Percentiles rank a stretch among this genome's conserved stretches.
Conservation (phyloP, 35 echinoderm and acorn worm species). For the Apostichopus japonicus region DNA sequence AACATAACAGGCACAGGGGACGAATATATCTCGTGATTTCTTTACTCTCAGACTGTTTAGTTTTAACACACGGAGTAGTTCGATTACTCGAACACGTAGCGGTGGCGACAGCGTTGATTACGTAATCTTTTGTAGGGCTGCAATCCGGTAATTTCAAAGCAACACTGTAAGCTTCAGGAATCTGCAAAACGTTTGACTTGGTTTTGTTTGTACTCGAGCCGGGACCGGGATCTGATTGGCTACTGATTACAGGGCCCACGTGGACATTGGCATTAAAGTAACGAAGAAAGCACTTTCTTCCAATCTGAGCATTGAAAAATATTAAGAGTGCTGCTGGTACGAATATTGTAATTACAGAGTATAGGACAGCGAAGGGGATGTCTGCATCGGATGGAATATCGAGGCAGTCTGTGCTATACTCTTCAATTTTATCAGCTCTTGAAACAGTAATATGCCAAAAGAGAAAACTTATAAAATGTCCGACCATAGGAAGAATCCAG, state of each 20-base stretch:
- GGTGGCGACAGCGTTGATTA: too few species aligned
- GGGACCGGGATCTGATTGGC: too few species aligned
- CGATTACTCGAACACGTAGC: too few species aligned
- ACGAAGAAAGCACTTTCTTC: background rate
- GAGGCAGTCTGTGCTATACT: slow-evolving; percentile 23
- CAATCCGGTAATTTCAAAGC: too few species aligned
- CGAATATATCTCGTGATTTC: slow-evolving; percentile 23
- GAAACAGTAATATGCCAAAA: background rate
- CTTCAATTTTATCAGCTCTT: background rate
- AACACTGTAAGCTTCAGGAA: too few species aligned
- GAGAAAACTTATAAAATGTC: slow-evolving; percentile 38
- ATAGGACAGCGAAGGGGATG: slow-evolving; percentile 18
- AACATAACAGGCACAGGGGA: slow-evolving; percentile 6
- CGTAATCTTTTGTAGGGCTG: too few species aligned
- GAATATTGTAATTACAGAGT: slow-evolving; percentile 16
- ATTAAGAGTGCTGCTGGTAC: background rate
- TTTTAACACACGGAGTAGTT: too few species aligned
- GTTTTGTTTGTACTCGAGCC: background rate
- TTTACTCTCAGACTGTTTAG: background rate
- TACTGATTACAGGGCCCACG: background rate
- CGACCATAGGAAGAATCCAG: background rate
- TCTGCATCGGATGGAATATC: slow-evolving; percentile 32
- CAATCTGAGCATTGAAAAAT: slow-evolving; percentile 14
- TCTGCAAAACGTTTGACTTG: background rate
- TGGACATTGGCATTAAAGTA: background rate